phyloP scores from a whole-genome alignment of 2,888 invertebrate species.

The Tethea ocularis region DNA sequence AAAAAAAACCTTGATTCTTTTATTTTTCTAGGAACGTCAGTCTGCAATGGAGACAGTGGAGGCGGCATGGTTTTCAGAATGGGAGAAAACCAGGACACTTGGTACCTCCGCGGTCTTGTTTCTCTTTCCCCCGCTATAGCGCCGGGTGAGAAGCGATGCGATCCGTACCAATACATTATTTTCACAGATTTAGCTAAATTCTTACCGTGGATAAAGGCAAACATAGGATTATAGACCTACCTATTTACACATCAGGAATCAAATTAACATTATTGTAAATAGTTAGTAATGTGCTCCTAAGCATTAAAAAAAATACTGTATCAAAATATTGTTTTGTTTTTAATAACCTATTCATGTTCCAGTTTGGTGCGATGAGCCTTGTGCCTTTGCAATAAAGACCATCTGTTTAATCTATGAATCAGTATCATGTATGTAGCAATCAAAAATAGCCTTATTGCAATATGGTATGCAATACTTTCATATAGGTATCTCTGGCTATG shows the following conservation, averaged over 20 bases:
- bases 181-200: constrained; percentile 71
- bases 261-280: neutral
- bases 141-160: constrained; percentile 50
- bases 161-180: constrained; percentile 67
- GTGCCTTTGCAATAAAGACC: too few species aligned
- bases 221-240: neutral
- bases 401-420: too few species aligned
- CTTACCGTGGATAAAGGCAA: constrained; percentile 50
- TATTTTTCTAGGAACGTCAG: constrained; percentile 16
- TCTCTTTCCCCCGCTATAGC: constrained; percentile 59
- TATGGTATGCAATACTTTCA: too few species aligned
- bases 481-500: too few species aligned
- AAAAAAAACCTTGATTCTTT: neutral
- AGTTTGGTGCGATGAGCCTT: too few species aligned
- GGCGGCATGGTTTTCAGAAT: constrained; percentile 33
- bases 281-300: too few species aligned
- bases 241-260: too few species aligned
- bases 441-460: too few species aligned
- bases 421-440: too few species aligned
- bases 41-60: constrained; percentile 33
- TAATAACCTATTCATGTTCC: too few species aligned
- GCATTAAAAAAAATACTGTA: too few species aligned
- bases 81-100: constrained; percentile 29
- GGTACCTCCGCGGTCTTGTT: constrained; percentile 53
- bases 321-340: too few species aligned